These are phyloP conservation scores for Manis pentadactyla DNA, from an alignment of 2,797 vertebrate species.

Conservation along the genomic window DNA sequence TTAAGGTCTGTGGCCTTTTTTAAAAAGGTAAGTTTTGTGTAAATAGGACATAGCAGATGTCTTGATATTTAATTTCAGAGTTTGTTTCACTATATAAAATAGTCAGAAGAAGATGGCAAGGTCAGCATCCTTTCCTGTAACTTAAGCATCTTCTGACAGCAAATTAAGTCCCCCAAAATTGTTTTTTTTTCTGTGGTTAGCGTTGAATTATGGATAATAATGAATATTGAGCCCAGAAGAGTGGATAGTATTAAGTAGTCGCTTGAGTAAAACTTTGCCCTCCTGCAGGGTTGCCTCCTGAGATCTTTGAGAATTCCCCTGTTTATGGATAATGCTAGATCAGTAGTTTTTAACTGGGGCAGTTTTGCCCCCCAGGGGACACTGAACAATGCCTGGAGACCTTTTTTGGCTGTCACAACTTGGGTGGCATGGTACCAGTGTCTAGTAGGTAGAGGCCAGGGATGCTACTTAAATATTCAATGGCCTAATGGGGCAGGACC, in stretches of 20 bases:
- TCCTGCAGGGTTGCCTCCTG: background rate
- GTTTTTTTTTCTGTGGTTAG: background rate
- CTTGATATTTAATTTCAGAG: background rate
- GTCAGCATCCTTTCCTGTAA: background rate
- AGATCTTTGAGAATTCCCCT: background rate
- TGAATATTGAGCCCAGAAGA: background rate
- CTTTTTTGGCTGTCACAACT: background rate
- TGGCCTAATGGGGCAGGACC: background rate
- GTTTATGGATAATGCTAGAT: background rate
- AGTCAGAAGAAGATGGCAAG: background rate
- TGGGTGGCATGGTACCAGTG: background rate
- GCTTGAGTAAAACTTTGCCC: background rate
- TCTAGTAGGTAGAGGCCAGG: background rate
- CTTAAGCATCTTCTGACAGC: constrained; percentile 21
- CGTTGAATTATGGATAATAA: constrained; percentile 34
- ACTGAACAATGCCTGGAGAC: background rate
- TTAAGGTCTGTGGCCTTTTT: background rate
- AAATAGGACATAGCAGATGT: constrained; percentile 1
- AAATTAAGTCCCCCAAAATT: background rate
- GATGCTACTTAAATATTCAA: constrained; percentile 33
- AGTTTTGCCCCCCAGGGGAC: background rate
- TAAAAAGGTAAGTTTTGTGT: background rate
- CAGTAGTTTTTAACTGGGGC: constrained; percentile 20
- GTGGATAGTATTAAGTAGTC: background rate
- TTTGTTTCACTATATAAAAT: background rate